phyloP scores from a whole-genome alignment of 92 coral and sea anemone genomes.

The Porites cylindrica region DNA sequence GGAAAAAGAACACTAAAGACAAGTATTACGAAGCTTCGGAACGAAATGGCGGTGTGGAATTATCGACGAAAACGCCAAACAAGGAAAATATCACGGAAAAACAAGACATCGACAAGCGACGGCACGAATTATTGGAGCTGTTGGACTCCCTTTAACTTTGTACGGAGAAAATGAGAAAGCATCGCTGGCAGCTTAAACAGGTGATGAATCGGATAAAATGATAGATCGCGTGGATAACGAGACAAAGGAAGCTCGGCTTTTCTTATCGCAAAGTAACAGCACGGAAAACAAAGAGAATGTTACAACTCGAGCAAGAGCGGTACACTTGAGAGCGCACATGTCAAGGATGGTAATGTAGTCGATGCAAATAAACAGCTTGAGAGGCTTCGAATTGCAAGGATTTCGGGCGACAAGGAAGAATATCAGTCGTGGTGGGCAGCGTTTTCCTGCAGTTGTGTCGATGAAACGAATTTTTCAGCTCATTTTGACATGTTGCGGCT shows the following conservation, averaged over 20 bases:
- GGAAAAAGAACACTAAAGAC: neutral
- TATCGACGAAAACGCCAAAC: conserved; percentile 13
- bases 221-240: conserved; percentile 16
- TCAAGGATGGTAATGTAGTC: conserved; percentile 9
- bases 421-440: neutral
- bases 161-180: neutral
- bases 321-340: neutral
- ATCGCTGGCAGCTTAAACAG: conserved; percentile 9
- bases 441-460: no score
- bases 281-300: neutral
- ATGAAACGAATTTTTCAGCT: no score
- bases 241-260: conserved; percentile 12
- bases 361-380: conserved; percentile 17
- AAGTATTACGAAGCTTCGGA: conserved; percentile 11
- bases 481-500: no score
- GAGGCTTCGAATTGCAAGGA: conserved; percentile 9
- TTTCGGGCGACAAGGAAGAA: conserved; percentile 32
- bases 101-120: conserved; percentile 26
- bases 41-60: conserved; percentile 24
- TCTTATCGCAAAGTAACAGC: neutral
- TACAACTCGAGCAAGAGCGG: neutral
- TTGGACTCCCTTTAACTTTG: neutral
- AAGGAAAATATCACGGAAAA: conserved; percentile 1
- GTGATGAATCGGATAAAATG: conserved; percentile 5
- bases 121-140: conserved; percentile 18